Conservation (phyloP, 2,888 invertebrate species). For the Germaria angustata region DNA sequence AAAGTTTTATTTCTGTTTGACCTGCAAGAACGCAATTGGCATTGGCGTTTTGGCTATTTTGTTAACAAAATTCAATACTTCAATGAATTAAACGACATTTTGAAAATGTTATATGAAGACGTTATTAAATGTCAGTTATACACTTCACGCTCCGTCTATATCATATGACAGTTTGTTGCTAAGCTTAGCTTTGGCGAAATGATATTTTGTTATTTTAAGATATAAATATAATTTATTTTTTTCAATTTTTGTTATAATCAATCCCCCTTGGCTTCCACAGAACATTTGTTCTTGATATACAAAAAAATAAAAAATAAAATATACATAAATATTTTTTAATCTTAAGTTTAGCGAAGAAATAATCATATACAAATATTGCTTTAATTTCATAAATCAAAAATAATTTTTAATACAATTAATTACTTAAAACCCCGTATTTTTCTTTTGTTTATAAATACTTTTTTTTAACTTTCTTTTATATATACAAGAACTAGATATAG, state of each 20-base stretch:
- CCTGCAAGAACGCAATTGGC: background rate
- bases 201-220: constrained; percentile 42
- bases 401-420: constrained; percentile 33
- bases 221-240: constrained; percentile 57
- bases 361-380: constrained; percentile 49
- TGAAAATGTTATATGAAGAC: background rate
- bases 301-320: no score
- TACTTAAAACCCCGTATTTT: constrained; percentile 37
- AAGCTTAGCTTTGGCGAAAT: constrained; percentile 57
- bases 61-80: background rate
- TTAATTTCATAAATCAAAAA: constrained; percentile 53
- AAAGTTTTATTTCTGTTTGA: background rate
- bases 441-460: constrained; percentile 37
- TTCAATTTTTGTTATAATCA: constrained; percentile 49
- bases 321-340: constrained; percentile 16
- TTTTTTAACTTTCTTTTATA: constrained; percentile 38
- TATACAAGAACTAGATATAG: constrained; percentile 14
- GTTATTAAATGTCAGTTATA: background rate
- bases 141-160: background rate
- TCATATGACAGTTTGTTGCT: constrained; percentile 32
- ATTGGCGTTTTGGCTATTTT: background rate
- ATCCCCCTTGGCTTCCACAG: constrained; percentile 65
- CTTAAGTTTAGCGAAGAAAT: constrained; percentile 53
- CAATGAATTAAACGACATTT: background rate
- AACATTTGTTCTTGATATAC: constrained; percentile 59